Evolutionary conservation across 2,113 vertebrate genomes (phyloP).

Genomic region (Gallinago paraguaiae): DNA sequence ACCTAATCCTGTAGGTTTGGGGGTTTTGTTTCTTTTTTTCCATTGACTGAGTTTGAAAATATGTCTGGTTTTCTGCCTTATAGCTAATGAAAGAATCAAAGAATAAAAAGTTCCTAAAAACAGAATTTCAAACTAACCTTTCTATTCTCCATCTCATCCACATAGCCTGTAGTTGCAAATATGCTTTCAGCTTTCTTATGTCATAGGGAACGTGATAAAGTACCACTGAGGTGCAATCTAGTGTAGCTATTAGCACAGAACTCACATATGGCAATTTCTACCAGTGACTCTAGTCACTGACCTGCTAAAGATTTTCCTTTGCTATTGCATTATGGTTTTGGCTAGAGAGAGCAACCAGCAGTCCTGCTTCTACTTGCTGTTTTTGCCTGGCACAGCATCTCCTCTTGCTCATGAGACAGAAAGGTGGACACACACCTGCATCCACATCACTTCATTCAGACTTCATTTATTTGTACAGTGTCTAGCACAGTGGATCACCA

Average conservation of each 20-base stretch:
- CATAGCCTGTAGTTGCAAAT: background rate
- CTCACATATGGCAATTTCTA: background rate
- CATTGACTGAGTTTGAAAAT: background rate
- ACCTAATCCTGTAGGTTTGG: background rate
- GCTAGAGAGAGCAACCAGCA: background rate
- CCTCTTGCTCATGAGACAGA: background rate
- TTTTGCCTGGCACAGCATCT: background rate
- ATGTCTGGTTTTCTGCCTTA: background rate
- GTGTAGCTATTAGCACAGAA: background rate
- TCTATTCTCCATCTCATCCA: background rate
- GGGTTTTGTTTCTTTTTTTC: background rate
- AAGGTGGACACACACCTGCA: background rate
- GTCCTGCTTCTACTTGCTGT: background rate
- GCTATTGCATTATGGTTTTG: background rate
- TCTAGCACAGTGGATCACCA: background rate
- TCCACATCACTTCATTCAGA: background rate
- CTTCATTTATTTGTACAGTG: background rate
- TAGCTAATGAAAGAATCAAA: background rate
- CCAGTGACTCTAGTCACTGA: background rate
- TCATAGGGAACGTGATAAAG: background rate
- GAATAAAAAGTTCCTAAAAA: background rate
- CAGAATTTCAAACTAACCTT: background rate
- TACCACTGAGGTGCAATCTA: background rate
- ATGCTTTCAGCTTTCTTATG: background rate
- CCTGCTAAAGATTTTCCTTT: background rate